A percentile compares a stretch with the other conserved stretches of the same genome.
Evolutionary conservation across 2,888 invertebrate species (phyloP).

Genomic region (Taenaris catops): DNA sequence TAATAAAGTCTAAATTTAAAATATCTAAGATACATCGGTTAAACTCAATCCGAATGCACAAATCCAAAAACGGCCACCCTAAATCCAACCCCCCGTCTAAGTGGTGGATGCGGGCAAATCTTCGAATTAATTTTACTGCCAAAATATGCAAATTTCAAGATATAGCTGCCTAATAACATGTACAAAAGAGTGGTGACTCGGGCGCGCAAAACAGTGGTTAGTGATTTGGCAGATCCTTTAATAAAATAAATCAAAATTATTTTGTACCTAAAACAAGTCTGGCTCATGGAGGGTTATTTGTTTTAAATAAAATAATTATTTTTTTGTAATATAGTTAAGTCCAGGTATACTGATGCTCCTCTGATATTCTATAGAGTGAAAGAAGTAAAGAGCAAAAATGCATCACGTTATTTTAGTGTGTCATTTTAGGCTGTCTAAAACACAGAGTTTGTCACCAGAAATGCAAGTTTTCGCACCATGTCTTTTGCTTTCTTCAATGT

Average conservation of each 20-base stretch:
- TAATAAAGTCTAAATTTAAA: not conserved
- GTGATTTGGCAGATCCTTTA: constrained; percentile 7
- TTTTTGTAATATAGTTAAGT: too few species aligned
- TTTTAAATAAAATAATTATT: too few species aligned
- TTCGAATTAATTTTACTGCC: constrained; percentile 81
- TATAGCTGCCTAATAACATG: constrained; percentile 79
- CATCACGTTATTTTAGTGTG: too few species aligned
- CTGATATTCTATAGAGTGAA: too few species aligned
- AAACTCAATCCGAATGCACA: constrained; percentile 62
- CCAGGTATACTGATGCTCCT: too few species aligned
- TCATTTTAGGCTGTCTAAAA: too few species aligned
- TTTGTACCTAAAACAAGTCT: constrained; percentile 27
- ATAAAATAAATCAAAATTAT: too few species aligned
- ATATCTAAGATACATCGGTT: constrained; percentile 42
- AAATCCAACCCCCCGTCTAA: constrained; percentile 39
- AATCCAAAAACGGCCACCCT: constrained; percentile 56
- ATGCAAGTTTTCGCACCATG: too few species aligned
- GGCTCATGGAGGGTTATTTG: not conserved
- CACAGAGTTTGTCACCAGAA: too few species aligned
- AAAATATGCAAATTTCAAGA: constrained; percentile 78
- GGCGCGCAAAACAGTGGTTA: constrained; percentile 49
- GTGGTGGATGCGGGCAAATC: constrained; percentile 75
- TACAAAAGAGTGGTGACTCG: constrained; percentile 79
- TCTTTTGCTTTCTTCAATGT: too few species aligned
- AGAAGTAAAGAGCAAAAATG: too few species aligned